phyloP scores from a whole-genome alignment of 2,797 vertebrate genomes.

The Nannoperca obscura region DNA sequence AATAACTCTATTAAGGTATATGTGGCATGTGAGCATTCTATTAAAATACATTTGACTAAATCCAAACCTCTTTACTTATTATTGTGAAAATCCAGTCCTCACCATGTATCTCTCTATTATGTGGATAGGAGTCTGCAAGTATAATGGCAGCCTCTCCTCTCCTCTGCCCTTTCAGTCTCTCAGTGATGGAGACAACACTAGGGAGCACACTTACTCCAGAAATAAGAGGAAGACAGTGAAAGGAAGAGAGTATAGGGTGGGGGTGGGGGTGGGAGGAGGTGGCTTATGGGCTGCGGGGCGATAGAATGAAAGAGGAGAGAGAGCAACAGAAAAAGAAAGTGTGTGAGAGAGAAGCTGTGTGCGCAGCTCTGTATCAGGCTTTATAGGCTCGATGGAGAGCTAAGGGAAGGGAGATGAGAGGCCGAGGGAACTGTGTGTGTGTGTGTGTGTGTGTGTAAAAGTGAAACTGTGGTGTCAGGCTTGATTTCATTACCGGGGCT shows the following conservation, averaged over 20 bases:
- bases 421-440: conserved; percentile 30
- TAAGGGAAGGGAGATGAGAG: conserved; percentile 54
- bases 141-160: conserved; percentile 5
- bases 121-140: not conserved
- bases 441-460: conserved; percentile 43
- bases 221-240: conserved; percentile 79
- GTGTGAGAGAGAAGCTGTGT: conserved; percentile 11
- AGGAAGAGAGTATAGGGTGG: conserved; percentile 1
- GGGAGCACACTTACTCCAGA: conserved; percentile 94
- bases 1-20: not conserved
- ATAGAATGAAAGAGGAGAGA: conserved; percentile 47
- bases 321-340: not conserved
- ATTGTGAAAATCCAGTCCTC: not conserved
- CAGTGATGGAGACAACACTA: conserved; percentile 85
- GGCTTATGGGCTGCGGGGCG: conserved; percentile 49
- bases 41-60: not conserved
- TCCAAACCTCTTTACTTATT: not conserved
- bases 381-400: conserved; percentile 57
- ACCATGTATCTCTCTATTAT: not conserved
- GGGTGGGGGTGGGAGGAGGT: conserved; percentile 29
- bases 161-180: conserved; percentile 16
- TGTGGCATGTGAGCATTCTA: not conserved
- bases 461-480: conserved; percentile 65
- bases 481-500: conserved; percentile 79
- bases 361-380: conserved; percentile 47